A percentile compares a stretch with the other conserved stretches of the same genome.
These are phyloP conservation scores for Lagocephalus sceleratus DNA, from an alignment of 2,797 vertebrate genomes.

Conservation along the genomic window DNA sequence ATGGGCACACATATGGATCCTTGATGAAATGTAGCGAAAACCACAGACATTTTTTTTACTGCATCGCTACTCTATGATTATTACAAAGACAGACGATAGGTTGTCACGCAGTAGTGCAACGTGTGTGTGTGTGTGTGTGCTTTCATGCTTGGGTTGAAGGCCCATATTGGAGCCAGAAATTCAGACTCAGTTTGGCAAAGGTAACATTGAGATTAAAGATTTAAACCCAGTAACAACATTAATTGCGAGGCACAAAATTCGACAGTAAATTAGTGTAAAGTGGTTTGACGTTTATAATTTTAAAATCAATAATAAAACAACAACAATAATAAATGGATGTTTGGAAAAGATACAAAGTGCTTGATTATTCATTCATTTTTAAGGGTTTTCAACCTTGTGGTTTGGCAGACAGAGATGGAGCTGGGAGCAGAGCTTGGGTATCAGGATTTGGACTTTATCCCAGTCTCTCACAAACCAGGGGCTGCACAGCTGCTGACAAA, in stretches of 20 bases:
- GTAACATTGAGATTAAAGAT: neutral
- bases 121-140: constrained; percentile 13
- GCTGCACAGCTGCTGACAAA: constrained; percentile 72
- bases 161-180: constrained; percentile 37
- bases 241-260: neutral
- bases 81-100: constrained; percentile 42
- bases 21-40: constrained; percentile 57
- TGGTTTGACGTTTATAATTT: too few species aligned
- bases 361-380: neutral
- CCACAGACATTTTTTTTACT: constrained; percentile 69
- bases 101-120: constrained; percentile 43
- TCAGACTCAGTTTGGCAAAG: constrained; percentile 50
- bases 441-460: constrained; percentile 63
- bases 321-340: constrained; percentile 27
- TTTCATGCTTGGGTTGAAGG: constrained; percentile 23
- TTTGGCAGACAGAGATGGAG: constrained; percentile 40
- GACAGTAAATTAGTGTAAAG: too few species aligned
- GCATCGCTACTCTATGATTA: constrained; percentile 62
- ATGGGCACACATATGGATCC: constrained; percentile 48
- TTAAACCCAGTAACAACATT: constrained; percentile 1
- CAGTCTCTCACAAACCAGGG: constrained; percentile 53
- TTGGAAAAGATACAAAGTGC: constrained; percentile 12
- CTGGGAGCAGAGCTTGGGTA: constrained; percentile 51
- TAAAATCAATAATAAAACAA: too few species aligned
- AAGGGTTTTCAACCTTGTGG: constrained; percentile 37